Conservation (phyloP, 2,888 invertebrate species). For the Ferrisia virgata region DNA sequence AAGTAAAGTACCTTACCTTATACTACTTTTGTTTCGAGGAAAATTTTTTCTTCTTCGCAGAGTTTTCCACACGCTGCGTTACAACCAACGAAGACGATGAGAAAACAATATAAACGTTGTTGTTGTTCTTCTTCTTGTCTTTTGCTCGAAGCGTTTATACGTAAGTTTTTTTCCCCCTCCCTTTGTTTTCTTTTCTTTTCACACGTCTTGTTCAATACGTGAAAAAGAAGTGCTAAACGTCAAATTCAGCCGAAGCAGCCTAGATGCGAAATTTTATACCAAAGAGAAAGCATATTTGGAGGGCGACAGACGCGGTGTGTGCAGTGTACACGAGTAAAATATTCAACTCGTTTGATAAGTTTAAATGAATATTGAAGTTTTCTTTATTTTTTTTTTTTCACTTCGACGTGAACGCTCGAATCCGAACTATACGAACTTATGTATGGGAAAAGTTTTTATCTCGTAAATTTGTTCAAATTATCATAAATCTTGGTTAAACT, state of each 20-base stretch:
- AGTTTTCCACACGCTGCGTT: neutral
- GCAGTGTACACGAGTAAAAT: neutral
- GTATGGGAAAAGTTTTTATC: constrained; percentile 5
- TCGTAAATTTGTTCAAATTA: neutral
- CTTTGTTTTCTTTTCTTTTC: neutral
- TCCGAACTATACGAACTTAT: neutral
- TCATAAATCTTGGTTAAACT: neutral
- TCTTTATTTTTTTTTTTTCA: neutral
- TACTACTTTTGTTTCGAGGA: neutral
- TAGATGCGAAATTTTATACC: neutral
- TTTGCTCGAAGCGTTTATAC: neutral
- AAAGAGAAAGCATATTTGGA: no score
- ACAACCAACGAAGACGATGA: neutral
- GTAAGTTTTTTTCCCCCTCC: neutral
- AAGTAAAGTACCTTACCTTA: no score
- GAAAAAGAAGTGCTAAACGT: neutral
- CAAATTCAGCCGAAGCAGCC: neutral
- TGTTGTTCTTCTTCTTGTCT: no score
- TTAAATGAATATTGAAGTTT: constrained; percentile 14
- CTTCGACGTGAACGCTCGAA: neutral
- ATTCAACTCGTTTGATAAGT: constrained; percentile 17
- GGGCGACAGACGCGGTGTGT: no score
- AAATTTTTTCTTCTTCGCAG: neutral
- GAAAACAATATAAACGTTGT: neutral
- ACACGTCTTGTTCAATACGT: neutral